Base-by-base conservation (phyloP, 2,113 vertebrate genomes). In the Cyprinodon tularosa region DNA sequence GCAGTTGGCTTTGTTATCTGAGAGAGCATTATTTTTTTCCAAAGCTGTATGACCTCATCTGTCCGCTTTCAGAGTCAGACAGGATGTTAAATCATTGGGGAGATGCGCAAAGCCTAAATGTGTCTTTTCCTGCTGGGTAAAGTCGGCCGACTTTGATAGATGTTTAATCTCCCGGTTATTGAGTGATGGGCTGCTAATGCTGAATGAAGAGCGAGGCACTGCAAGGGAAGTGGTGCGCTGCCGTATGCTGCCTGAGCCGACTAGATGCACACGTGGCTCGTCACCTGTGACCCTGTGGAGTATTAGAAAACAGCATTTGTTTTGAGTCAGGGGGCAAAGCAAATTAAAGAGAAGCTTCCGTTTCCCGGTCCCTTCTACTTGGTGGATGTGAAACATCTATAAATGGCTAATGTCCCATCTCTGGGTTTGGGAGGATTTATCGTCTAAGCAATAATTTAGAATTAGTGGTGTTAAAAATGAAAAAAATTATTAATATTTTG, bases 161-260 rank as follows among this genome's bases (percentile, higher is more conserved):
- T 93, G 91, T 88, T 93, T 91, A 93, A 93, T 93, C 91, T 90
- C 67, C 70, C 66, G 12, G 77, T 81, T 88, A 85, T 87, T 88
- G 82, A 88, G 83, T 74, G 91, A 90, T 88, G 78, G 85, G 64
- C 76, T 71, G 66, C 83, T 84, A 83, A 81, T 82, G 86, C 89
- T 15, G 22, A 80, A 80, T 42, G 45, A 77, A 82, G 77, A 81
- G 72, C n/a, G 64, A 59, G 70, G 38, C 78, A 70, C 81, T 70
- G 76, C 74, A 83, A 83, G 74, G 77, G 83, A 84, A 85, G 84
- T 79, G 81, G 74, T 78, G 76, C 22, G 11, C 59, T 36, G 65
- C 69, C 78, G 74, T 10, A 37, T 61, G 53, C 82, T n/a, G 45
- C 40, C 70, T 29, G 66, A 78, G 66, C 66, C 29, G 62, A 87